Evolutionary conservation across 2,888 invertebrate species (phyloP), one percentile per base, ranked within the genome.

Genomic region (Drosophila paracracens): DNA sequence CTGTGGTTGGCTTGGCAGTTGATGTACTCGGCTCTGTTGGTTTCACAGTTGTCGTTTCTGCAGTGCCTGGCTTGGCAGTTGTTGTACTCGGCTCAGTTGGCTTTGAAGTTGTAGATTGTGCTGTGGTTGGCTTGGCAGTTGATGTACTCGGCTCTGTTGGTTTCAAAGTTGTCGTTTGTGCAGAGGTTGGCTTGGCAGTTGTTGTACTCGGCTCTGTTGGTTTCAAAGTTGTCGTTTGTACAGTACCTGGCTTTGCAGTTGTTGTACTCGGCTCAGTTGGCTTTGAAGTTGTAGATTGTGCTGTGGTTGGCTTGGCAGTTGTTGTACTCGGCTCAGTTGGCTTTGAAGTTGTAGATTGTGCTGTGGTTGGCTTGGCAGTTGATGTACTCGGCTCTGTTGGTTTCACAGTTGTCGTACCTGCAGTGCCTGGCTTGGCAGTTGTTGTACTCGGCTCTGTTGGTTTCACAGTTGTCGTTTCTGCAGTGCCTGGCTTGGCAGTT

Each of bases 381-480:
- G 21, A 1, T 21, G 21, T 21, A 21, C 21, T 21, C 21, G 21
- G 21, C 21, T 21, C 21, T 21, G 21, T 21, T 21, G 21, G 21
- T 21, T 21, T 21, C 21, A 21, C 21, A 21, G 21, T 21, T 21
- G 21, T 21, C 21, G 21, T 21, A 1, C 1, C 21, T 21, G 21
- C 21, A 21, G 21, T 21, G 21, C 21, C 21, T 6, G 51, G 29
- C 5, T 31, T 51, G 1, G 2, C 10, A 6, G 51, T 51, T 16
- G 29, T 31, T 8, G 51, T 27, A 6, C 7, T 48, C 3, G 27
- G 16, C 11, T 0, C 48, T 7, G 27, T 27, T 13, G 48, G 48
- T 0, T 7, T 18, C 1, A 4, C 3, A 18, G 48, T 48, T 6
- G 48, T 16, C 0, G 48, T 6, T 13, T 13, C 0, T 5, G 1